phyloP scores from a whole-genome alignment of 2,797 vertebrate species.

The Sylvilagus floridanus region DNA sequence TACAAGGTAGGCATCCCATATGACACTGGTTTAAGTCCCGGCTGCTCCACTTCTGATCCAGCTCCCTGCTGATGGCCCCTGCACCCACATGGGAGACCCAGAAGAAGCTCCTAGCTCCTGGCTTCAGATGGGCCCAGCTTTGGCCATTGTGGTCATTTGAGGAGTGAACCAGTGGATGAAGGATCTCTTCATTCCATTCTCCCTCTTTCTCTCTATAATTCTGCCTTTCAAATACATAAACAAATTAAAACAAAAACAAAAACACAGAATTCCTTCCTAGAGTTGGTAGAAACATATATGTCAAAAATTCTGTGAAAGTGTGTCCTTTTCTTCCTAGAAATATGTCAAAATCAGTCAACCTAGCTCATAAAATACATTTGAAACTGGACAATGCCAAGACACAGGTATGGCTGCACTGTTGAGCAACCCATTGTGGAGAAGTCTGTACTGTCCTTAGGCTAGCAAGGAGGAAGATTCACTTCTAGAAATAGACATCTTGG shows the following conservation, averaged over 20 bases:
- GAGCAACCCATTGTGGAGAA: background rate
- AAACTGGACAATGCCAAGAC: slow-evolving; percentile 33
- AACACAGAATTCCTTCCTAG: slow-evolving; percentile 1
- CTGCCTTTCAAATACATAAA: too few relatives aligned
- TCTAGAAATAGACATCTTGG: background rate
- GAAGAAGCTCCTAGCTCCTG: too few relatives aligned
- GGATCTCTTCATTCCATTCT: too few relatives aligned
- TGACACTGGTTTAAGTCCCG: too few relatives aligned
- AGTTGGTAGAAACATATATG: background rate
- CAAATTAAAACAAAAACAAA: background rate
- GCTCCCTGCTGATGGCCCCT: too few relatives aligned
- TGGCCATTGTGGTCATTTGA: too few relatives aligned
- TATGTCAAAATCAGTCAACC: slow-evolving; percentile 27
- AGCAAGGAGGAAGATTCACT: background rate
- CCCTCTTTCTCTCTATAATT: too few relatives aligned
- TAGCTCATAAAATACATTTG: background rate
- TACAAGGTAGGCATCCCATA: too few relatives aligned
- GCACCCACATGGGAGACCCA: too few relatives aligned
- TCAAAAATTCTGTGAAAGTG: slow-evolving; percentile 13
- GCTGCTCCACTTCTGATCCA: too few relatives aligned
- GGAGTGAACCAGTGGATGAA: too few relatives aligned
- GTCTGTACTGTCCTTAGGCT: background rate
- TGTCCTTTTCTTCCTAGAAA: background rate
- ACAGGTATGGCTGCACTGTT: background rate
- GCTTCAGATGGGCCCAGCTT: too few relatives aligned